Base-by-base conservation (phyloP, 2,888 invertebrate species). In the Euplexia lucipara region DNA sequence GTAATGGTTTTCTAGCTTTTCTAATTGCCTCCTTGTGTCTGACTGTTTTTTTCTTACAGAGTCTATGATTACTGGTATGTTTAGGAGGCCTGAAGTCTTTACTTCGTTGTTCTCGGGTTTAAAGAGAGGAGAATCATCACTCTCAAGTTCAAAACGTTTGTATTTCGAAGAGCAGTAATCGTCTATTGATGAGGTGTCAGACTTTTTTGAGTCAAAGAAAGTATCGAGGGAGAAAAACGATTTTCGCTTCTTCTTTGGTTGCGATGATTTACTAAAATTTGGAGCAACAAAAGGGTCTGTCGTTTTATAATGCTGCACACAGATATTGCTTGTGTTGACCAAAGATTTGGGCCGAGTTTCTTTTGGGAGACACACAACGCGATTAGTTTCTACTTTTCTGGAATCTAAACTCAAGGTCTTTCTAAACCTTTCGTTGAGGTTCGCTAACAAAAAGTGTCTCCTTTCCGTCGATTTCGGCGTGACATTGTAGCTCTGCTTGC, bases 161-260 rank as follows among this genome's bases (percentile, higher is more conserved):
- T 95, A 95, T 85, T 95, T 95, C 0, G 95, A 95, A 0, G 95
- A 95, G 70, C 94, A 94, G 65, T 93, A 95, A 76, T 95, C 95
- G 69, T 95, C 95, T 64, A 94, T 86, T 0, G 95, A 95, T 18
- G 95, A 95, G 2, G 94, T 92, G 66, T 95, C 95, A 51, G 95
- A 95, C 75, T 92, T 93, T 84, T 95, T 94, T 0, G 92, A 89
- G 78, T 95, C 95, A 56, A 95, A 95, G 79, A 95, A 95, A 7
- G 95, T 95, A 63, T 95, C 95, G n/a, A 95, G 78, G 0, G 95
- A 95, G 75, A 95, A 95, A 77, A 95, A 95, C 0, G 95, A 95
- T 78, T 94, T 95, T 7, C 95, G 88, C 83, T 95, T 95, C 75
- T 95, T 95, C 76, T 95, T 95, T 1, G 92, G 92, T 70, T 93